These are phyloP conservation scores for Megalurothrips usitatus DNA, from an alignment of 2,888 invertebrate species.

Conservation along the genomic window DNA sequence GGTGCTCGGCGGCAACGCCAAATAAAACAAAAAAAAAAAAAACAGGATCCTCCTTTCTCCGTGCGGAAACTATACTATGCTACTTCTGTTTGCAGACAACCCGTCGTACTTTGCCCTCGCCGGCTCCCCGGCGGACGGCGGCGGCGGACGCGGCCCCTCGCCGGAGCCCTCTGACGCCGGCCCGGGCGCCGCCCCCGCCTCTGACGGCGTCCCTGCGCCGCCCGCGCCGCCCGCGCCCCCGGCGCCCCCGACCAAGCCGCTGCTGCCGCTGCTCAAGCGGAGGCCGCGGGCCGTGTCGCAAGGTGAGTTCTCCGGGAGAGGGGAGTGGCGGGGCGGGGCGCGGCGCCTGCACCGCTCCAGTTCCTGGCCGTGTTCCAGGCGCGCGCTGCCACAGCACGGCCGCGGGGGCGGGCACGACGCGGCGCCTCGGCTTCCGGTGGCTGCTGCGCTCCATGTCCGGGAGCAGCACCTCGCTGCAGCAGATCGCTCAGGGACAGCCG, in stretches of 20 bases:
- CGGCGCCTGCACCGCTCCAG: too few relatives aligned
- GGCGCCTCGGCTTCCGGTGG: constrained; percentile 5
- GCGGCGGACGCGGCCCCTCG: constrained; percentile 41
- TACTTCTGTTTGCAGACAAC: constrained; percentile 53
- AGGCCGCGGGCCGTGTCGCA: constrained; percentile 43
- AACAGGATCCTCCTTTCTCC: too few relatives aligned
- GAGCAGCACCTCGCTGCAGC: constrained; percentile 59
- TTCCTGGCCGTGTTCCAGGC: too few relatives aligned
- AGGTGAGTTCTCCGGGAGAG: constrained; percentile 50
- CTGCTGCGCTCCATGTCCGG: constrained; percentile 55
- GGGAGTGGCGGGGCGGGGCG: too few relatives aligned
- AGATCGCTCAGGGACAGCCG: constrained; percentile 64
- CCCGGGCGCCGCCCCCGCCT: constrained; percentile 23
- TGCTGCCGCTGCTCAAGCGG: background rate
- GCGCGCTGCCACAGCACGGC: background rate
- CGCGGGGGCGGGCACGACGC: background rate
- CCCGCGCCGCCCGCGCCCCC: constrained; percentile 26
- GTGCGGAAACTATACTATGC: too few relatives aligned
- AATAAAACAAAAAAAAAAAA: too few relatives aligned
- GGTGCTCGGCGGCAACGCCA: background rate
- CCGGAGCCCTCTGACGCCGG: constrained; percentile 37
- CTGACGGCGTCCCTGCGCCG: constrained; percentile 33
- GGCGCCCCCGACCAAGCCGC: constrained; percentile 34
- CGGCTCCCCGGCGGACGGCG: constrained; percentile 45
- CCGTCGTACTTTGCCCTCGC: constrained; percentile 71